Evolutionary conservation across 2,888 invertebrate genomes (phyloP).

Genomic region (Ectemnius lituratus): DNA sequence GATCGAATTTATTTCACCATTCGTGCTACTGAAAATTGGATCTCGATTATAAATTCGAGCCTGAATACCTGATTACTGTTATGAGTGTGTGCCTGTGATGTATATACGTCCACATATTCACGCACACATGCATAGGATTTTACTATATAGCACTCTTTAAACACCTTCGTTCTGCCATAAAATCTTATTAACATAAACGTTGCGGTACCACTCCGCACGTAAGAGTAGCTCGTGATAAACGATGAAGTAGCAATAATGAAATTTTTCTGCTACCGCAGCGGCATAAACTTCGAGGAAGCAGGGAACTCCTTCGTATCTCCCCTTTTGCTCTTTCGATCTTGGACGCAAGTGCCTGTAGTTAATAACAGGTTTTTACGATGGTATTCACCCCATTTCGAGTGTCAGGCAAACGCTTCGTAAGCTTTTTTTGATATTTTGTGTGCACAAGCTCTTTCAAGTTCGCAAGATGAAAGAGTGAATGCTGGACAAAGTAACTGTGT

Average conservation of each 20-base stretch:
- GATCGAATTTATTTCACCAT: too few species aligned
- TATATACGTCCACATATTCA: too few species aligned
- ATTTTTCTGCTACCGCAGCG: slow-evolving; percentile 3
- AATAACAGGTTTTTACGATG: too few species aligned
- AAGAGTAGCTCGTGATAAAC: not conserved
- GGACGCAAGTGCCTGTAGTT: too few species aligned
- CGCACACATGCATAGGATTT: too few species aligned
- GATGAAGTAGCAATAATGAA: slow-evolving; percentile 1
- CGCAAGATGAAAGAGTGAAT: not conserved
- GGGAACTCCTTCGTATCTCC: too few species aligned
- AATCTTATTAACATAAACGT: not conserved
- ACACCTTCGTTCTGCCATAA: slow-evolving; percentile 1
- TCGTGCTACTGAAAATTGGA: too few species aligned
- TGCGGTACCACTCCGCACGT: not conserved
- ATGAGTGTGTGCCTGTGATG: too few species aligned
- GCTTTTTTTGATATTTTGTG: not conserved
- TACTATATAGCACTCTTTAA: too few species aligned
- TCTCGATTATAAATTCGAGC: too few species aligned
- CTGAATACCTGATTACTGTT: too few species aligned
- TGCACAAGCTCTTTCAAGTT: not conserved
- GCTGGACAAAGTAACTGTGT: not conserved
- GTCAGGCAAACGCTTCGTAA: not conserved
- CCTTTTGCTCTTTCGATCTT: too few species aligned
- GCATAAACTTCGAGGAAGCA: not conserved
- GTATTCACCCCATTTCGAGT: not conserved